Conservation (phyloP, 2,888 invertebrate species). For the Chromoteleia sp. region DNA sequence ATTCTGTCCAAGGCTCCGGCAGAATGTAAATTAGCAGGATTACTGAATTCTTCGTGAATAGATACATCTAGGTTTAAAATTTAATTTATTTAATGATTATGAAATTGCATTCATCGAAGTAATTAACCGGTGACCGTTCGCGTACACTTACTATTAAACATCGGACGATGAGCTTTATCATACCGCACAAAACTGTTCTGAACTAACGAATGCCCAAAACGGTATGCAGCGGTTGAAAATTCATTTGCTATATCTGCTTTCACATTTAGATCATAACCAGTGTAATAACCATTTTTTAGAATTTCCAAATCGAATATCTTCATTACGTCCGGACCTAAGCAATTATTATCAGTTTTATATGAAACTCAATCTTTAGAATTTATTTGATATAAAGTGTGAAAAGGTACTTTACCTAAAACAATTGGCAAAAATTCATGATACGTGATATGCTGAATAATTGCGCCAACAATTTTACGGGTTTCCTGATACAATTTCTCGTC, state of each 20-base stretch:
- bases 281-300: slow-evolving; percentile 88
- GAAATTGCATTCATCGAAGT: neutral
- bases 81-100: neutral
- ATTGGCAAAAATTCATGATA: slow-evolving; percentile 94
- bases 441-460: slow-evolving; percentile 93
- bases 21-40: slow-evolving; percentile 88
- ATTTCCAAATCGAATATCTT: slow-evolving; percentile 91
- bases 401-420: slow-evolving; percentile 88
- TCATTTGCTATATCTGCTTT: slow-evolving; percentile 92
- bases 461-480: slow-evolving; percentile 90
- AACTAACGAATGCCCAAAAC: slow-evolving; percentile 95
- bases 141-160: slow-evolving; percentile 90
- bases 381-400: no score
- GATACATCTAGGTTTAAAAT: slow-evolving; percentile 88
- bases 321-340: slow-evolving; percentile 90
- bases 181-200: slow-evolving; percentile 91
- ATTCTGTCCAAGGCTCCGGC: slow-evolving; percentile 92
- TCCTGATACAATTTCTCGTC: slow-evolving; percentile 95
- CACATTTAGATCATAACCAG: slow-evolving; percentile 88
- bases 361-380: no score
- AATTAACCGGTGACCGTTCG: no score
- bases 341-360: no score
- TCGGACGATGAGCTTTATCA: slow-evolving; percentile 89
- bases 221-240: slow-evolving; percentile 93
- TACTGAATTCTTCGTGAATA: slow-evolving; percentile 91